phyloP scores from a whole-genome alignment of 35 echinoderm and acorn worm species.

The Heliocidaris tuberculata region DNA sequence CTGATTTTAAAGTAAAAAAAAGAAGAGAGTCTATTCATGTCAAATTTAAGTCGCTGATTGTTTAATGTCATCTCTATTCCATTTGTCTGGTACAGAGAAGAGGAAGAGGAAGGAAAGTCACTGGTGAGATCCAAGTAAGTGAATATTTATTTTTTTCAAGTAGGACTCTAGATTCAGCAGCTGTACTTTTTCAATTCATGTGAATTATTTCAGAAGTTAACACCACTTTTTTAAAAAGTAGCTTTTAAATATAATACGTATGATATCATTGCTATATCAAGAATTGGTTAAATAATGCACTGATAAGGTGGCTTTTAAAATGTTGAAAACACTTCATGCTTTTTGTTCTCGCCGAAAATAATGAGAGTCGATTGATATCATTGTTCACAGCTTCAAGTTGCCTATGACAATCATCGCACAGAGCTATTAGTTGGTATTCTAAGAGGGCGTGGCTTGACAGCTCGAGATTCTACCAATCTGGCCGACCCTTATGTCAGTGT shows the following conservation, averaged over 20 bases:
- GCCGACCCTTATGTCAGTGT: constrained; percentile 95
- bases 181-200: no score
- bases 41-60: background rate
- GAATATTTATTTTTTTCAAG: background rate
- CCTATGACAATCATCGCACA: constrained; percentile 72
- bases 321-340: background rate
- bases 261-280: no score
- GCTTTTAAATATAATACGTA: no score
- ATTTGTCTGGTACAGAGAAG: constrained; percentile 42
- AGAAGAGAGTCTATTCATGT: no score
- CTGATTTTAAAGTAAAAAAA: no score
- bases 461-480: constrained; percentile 81
- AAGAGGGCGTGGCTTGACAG: constrained; percentile 72
- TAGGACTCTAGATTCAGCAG: no score
- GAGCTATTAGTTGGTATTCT: constrained; percentile 79
- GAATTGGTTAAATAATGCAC: no score
- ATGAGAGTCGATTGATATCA: background rate
- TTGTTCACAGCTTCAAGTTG: constrained; percentile 76
- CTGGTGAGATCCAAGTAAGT: constrained; percentile 71
- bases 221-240: no score
- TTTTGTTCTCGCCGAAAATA: background rate
- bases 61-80: constrained; percentile 16
- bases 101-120: constrained; percentile 66
- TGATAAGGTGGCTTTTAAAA: no score
- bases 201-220: no score